phyloP scores from a whole-genome alignment of 2,797 vertebrate species.

The Erpetoichthys calabaricus region DNA sequence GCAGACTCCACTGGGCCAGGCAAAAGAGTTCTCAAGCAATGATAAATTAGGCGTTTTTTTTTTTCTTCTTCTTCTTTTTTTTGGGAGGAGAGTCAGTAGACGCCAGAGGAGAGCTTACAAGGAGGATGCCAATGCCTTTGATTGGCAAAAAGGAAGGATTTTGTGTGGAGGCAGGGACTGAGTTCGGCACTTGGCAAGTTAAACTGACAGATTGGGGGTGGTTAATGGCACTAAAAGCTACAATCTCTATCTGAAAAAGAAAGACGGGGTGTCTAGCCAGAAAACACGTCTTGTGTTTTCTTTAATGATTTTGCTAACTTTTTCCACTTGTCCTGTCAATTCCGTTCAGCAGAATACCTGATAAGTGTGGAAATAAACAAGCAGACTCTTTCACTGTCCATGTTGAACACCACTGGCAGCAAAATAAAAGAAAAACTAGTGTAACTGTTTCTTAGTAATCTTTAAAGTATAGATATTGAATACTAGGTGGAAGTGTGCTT shows the following conservation, averaged over 20 bases:
- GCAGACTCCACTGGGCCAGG: conserved; percentile 57
- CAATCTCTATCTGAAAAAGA: conserved; percentile 33
- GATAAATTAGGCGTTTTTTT: conserved; percentile 46
- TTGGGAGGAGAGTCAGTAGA: conserved; percentile 38
- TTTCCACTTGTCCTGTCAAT: conserved; percentile 29
- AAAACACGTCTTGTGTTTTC: conserved; percentile 36
- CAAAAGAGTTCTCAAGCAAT: conserved; percentile 43
- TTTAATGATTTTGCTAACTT: conserved; percentile 24
- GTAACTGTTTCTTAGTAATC: too few relatives aligned
- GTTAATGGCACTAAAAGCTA: conserved; percentile 45
- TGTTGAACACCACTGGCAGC: too few relatives aligned
- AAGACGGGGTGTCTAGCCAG: conserved; percentile 34
- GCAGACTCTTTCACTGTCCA: too few relatives aligned
- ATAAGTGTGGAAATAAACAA: conserved; percentile 26
- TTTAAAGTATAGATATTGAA: too few relatives aligned
- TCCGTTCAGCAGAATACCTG: conserved; percentile 29
- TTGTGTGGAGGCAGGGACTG: conserved; percentile 2
- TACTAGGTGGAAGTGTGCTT: too few relatives aligned
- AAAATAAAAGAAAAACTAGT: too few relatives aligned
- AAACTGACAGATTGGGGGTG: conserved; percentile 28
- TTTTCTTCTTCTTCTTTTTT: conserved; percentile 14
- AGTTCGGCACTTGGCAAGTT: not conserved
- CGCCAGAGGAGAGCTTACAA: conserved; percentile 23
- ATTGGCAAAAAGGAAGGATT: conserved; percentile 29
- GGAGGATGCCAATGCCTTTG: conserved; percentile 27